Evolutionary conservation across 2,888 invertebrate species (phyloP).

Genomic region (Choristoneura rosaceana): DNA sequence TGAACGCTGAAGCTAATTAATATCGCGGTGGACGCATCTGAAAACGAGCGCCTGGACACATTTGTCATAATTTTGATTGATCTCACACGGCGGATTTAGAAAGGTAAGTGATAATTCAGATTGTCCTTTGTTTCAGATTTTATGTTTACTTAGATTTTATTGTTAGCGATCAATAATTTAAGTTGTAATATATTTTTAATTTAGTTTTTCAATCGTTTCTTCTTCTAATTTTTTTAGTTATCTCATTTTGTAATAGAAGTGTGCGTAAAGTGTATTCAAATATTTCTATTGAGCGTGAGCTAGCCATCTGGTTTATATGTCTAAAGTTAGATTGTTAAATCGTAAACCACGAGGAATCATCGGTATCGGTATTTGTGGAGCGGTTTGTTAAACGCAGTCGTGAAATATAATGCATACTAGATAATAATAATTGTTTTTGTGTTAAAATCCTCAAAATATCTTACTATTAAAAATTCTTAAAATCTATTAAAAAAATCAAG

Average conservation of each 20-base stretch:
- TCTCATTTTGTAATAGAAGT: conserved; percentile 36
- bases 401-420: conserved; percentile 44
- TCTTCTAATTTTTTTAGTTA: conserved; percentile 34
- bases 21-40: conserved; percentile 68
- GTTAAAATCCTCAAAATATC: neutral
- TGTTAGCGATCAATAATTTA: neutral
- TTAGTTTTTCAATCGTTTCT: neutral
- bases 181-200: neutral
- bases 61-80: conserved; percentile 57
- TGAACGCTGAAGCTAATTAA: conserved; percentile 75
- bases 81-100: conserved; percentile 52
- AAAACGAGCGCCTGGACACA: conserved; percentile 57
- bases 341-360: conserved; percentile 80
- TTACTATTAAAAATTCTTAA: neutral
- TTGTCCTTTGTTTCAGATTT: conserved; percentile 19
- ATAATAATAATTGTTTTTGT: conserved; percentile 11
- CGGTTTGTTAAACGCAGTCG: conserved; percentile 56
- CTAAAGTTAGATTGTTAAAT: conserved; percentile 85
- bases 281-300: conserved; percentile 78
- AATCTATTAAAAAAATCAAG: conserved; percentile 13
- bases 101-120: conserved; percentile 49
- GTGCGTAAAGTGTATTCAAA: conserved; percentile 65
- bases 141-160: conserved; percentile 17
- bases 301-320: conserved; percentile 84
- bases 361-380: conserved; percentile 70